Base-by-base conservation (phyloP, 2,888 invertebrate species). In the Boloria euphrosyne region DNA sequence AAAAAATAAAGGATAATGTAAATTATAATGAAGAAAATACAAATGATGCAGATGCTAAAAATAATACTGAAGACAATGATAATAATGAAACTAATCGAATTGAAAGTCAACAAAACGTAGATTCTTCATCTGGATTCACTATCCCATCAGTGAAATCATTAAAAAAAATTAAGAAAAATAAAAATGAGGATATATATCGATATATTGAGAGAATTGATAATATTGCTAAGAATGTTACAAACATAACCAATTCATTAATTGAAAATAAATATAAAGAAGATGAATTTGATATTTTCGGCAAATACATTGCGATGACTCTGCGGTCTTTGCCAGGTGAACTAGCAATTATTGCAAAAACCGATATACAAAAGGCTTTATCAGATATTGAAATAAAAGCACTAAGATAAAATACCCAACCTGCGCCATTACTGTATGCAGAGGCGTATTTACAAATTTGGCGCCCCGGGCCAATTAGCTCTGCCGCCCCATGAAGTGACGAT, bases 341-440 rank as follows among this genome's bases (percentile, higher is more conserved):
- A 27, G 18, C 52, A 52, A 52, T 50, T 50, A 50, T 50, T 50
- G 16, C 50, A 50, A 50, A 50, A 50, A 50, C 50, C 16, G 50
- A 50, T 50, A 50, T 50, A 18, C 50, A 50, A 50, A 50, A 50
- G 50, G 50, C 50, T 50, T 50, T 50, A 50, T 60, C 60, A 43
- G 60, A 60, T 16, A 60, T 51, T 51, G 63, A 63, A 55, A 54
- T 66, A 51, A 44, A 64, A 59, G 65, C 63, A 3, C 3, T 22
- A 22, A 22, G 22, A 22, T 3, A 22, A 22, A 22, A 22, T 22
- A 22, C 22, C 22, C 22, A 22, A 22, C 22, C 22, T 22, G 22
- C 22, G 22, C 22, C 22, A 22, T 22, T 22, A 22, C 3, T 22
- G 22, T n/a, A n/a, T n/a, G n/a, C n/a, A n/a, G n/a, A n/a, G n/a